Base-by-base conservation (phyloP, 1,140 invertebrate genomes). In the Zophobas atratus region DNA sequence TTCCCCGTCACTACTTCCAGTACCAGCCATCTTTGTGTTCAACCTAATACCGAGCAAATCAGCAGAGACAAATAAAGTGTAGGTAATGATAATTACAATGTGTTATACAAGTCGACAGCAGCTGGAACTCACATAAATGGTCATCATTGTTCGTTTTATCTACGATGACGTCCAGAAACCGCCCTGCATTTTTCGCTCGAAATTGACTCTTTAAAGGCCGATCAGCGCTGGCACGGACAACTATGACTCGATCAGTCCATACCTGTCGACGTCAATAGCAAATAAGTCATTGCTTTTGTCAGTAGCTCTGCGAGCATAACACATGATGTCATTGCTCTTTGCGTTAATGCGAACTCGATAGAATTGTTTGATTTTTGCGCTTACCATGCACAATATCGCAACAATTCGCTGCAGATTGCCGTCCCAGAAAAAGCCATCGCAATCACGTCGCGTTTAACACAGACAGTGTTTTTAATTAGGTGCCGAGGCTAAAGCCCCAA, bases 381-480 rank as follows among this genome's bases (percentile, higher is more conserved):
- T 51, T 20, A n/a, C 3, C 43, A 46, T 46, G 43, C 6, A 51
- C 60, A 41, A 34, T 67, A 67, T 41, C 39, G 32, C 41, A 60
- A 67, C 60, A 41, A 67, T 67, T 67, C 39, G 2, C 3, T 46
- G 43, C 43, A 46, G 60, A 67, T 67, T 67, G 60, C 60, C 6
- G 20, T 6, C n/a, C 60, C 20, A 43, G 38, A 67, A 67, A 43
- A 67, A 67, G n/a, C 1, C 39, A 67, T 67, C 38, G 60, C 60
- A 67, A 43, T 67, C 56, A 60, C 56, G 56, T 60, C 36, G 57
- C 35, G 36, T 72, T 73, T 73, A 51, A 73, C 71, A 73, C 71
- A 73, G 35, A 33, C 71, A 56, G 49, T 39, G 71, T 73, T 73
- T 73, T 73, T 73, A 73, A 73, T 73, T 73, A 73, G 71, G 71